Percentiles rank a stretch among this genome's conserved stretches.
Conservation (phyloP, 2,888 invertebrate species). For the Pomacea canaliculata region DNA sequence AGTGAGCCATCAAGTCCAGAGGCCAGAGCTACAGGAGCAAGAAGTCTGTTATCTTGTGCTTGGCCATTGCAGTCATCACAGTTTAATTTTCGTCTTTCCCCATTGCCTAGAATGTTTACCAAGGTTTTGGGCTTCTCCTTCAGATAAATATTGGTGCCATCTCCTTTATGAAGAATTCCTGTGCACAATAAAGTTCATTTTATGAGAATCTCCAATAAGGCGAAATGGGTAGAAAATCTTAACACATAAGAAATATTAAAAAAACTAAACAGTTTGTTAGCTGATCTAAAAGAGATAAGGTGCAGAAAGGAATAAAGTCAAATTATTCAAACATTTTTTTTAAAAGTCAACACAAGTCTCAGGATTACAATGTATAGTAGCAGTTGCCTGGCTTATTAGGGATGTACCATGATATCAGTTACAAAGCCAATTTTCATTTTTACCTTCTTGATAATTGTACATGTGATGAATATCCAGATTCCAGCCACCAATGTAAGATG, state of each 20-base stretch:
- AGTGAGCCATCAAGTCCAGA: slow-evolving; percentile 96
- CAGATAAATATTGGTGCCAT: slow-evolving; percentile 93
- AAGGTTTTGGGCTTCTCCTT: slow-evolving; percentile 90
- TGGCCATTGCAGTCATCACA: slow-evolving; percentile 81
- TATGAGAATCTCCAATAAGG: background rate
- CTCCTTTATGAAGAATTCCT: slow-evolving; percentile 97
- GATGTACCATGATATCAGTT: too few species aligned
- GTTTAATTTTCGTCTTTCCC: slow-evolving; percentile 82
- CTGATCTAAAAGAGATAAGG: background rate
- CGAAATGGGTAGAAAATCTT: background rate
- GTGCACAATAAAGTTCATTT: slow-evolving; percentile 33
- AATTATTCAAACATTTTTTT: too few species aligned
- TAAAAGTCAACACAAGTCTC: too few species aligned
- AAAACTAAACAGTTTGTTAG: background rate
- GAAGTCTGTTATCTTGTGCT: slow-evolving; percentile 76
- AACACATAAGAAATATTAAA: background rate
- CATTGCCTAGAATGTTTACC: slow-evolving; percentile 75
- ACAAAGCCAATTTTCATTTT: background rate
- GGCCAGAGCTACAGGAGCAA: slow-evolving; percentile 94
- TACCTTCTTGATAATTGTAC: slow-evolving; percentile 97
- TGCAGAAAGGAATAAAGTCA: too few species aligned
- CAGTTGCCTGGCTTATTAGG: too few species aligned
- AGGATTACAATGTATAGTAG: too few species aligned
- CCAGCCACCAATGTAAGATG: slow-evolving; percentile 98
- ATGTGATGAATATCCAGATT: slow-evolving; percentile 98